Percentiles rank a stretch among this genome's conserved stretches.
These are phyloP conservation scores for Dorcus hopei DNA, from an alignment of 2,888 invertebrate species.

Conservation along the genomic window DNA sequence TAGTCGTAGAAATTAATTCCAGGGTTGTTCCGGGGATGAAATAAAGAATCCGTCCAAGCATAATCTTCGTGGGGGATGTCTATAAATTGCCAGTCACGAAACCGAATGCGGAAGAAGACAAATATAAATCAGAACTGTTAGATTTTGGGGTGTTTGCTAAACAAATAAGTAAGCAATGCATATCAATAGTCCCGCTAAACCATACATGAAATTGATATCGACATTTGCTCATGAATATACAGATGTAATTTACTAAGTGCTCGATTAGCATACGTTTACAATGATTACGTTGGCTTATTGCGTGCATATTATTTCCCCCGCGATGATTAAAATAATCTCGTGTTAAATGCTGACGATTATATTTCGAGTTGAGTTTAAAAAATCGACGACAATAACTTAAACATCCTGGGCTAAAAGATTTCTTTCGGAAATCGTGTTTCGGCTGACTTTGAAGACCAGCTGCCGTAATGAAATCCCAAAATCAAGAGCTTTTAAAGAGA, in stretches of 20 bases:
- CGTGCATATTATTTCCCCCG: slow-evolving; percentile 7
- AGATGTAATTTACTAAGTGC: slow-evolving; percentile 35
- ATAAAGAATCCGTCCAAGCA: slow-evolving; percentile 30
- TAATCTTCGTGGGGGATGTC: slow-evolving; percentile 26
- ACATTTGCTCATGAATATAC: slow-evolving; percentile 35
- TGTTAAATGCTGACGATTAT: not conserved
- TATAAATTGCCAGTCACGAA: slow-evolving; percentile 31
- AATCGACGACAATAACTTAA: slow-evolving; percentile 4
- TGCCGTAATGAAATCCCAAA: slow-evolving; percentile 37
- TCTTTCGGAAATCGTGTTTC: not conserved
- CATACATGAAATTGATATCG: slow-evolving; percentile 33
- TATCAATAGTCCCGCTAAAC: slow-evolving; percentile 30
- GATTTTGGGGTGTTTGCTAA: slow-evolving; percentile 25
- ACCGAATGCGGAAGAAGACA: slow-evolving; percentile 29
- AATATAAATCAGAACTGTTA: slow-evolving; percentile 23
- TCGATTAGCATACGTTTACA: slow-evolving; percentile 30
- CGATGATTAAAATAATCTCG: not conserved
- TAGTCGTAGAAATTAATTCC: slow-evolving; percentile 33
- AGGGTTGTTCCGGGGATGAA: slow-evolving; percentile 27
- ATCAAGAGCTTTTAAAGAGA: slow-evolving; percentile 36
- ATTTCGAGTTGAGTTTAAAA: not conserved
- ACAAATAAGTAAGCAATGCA: slow-evolving; percentile 33
- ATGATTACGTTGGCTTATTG: slow-evolving; percentile 13
- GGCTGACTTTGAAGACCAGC: not conserved
- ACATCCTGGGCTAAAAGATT: too few species aligned